phyloP scores from a whole-genome alignment of 2,797 vertebrate genomes.

The Manis crassicaudata region DNA sequence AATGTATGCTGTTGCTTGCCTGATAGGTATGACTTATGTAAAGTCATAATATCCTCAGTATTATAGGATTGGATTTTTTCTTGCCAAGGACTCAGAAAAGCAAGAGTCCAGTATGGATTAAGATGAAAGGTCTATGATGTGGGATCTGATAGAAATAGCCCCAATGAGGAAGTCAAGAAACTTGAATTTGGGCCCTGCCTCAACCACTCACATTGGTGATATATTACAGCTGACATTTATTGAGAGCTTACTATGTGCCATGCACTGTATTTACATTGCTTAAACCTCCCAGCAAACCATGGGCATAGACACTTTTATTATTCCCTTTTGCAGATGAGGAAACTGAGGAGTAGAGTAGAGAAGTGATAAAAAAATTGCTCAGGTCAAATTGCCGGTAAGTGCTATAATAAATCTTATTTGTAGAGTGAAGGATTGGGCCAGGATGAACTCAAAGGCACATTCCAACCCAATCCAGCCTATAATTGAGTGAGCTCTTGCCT shows the following conservation, averaged over 20 bases:
- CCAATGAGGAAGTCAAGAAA: neutral
- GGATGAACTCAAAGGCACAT: conserved; percentile 1
- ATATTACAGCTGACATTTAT: neutral
- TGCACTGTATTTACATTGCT: neutral
- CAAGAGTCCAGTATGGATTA: neutral
- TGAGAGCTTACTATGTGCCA: neutral
- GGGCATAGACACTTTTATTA: neutral
- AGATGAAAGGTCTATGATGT: neutral
- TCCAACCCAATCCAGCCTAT: neutral
- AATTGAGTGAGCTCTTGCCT: neutral
- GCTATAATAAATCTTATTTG: neutral
- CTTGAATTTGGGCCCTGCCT: neutral
- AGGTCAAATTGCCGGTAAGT: conserved; percentile 13
- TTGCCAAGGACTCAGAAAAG: neutral
- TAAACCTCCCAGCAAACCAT: neutral
- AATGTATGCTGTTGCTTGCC: too few species aligned
- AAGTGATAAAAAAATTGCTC: neutral
- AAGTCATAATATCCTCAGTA: neutral
- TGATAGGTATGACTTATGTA: neutral
- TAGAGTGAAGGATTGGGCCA: neutral
- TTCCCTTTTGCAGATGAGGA: neutral
- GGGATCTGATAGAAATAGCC: neutral
- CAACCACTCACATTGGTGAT: neutral
- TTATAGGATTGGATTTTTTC: neutral
- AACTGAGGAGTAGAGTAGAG: neutral